phyloP scores from a whole-genome alignment of 2,888 invertebrate species.

The Eupithecia insigniata region DNA sequence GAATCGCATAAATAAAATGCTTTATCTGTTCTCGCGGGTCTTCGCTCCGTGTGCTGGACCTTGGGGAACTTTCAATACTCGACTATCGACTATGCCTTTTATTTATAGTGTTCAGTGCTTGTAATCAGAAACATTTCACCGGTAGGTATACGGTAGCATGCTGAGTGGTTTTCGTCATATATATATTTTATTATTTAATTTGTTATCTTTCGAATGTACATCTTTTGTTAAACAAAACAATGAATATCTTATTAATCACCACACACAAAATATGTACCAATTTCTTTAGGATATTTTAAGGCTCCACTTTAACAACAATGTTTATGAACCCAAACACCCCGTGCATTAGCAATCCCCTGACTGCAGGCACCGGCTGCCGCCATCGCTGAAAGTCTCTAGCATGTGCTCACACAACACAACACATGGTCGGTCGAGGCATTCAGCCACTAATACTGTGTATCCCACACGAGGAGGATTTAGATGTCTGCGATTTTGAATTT shows the following conservation, averaged over 20 bases:
- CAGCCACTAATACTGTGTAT: not conserved
- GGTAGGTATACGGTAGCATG: too few species aligned
- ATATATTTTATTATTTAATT: too few species aligned
- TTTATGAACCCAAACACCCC: not conserved
- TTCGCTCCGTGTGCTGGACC: conserved; percentile 2
- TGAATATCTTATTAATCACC: too few species aligned
- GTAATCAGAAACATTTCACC: not conserved
- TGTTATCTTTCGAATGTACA: too few species aligned
- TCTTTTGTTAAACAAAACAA: too few species aligned
- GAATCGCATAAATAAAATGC: conserved; percentile 30
- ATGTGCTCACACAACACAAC: conserved; percentile 2
- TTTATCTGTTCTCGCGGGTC: conserved; percentile 19
- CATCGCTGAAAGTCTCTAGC: not conserved
- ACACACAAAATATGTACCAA: too few species aligned
- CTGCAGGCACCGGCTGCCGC: not conserved
- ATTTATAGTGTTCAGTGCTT: conserved; percentile 1
- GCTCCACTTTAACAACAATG: not conserved
- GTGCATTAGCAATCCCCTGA: not conserved
- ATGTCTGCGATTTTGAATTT: not conserved
- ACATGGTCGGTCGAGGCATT: conserved; percentile 2
- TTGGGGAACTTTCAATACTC: conserved; percentile 6
- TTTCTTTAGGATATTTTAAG: not conserved
- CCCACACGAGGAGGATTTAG: not conserved
- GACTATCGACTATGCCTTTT: not conserved
- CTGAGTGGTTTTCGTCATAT: too few species aligned